phyloP scores from a whole-genome alignment of 2,888 invertebrate genomes.

The Odontocolon sp. region DNA sequence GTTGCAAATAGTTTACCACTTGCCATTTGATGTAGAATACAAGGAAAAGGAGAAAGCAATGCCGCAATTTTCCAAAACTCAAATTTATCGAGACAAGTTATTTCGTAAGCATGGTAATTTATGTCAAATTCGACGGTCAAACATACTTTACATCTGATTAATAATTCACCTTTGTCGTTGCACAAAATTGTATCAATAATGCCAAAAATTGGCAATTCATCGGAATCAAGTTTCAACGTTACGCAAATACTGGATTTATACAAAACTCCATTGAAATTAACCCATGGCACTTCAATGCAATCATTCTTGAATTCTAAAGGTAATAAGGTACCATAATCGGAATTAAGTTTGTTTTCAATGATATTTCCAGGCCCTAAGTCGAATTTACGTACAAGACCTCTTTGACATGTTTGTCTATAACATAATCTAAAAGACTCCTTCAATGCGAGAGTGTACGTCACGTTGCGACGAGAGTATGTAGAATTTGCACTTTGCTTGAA shows the following conservation, averaged over 20 bases:
- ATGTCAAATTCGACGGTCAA: background rate
- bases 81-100: background rate
- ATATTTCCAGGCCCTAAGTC: slow-evolving; percentile 8
- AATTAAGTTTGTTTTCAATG: background rate
- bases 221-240: background rate
- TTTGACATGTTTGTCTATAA: background rate
- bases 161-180: background rate
- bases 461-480: background rate
- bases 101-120: slow-evolving; percentile 8
- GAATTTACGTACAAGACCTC: background rate
- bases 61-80: background rate
- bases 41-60: slow-evolving; percentile 3
- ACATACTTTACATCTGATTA: background rate
- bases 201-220: slow-evolving; percentile 22
- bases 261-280: background rate
- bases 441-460: background rate
- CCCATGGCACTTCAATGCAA: slow-evolving; percentile 19
- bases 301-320: background rate
- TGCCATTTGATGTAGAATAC: background rate
- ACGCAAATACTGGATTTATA: slow-evolving; percentile 2
- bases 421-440: background rate
- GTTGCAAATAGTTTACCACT: slow-evolving; percentile 10
- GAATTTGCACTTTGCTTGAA: background rate
- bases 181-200: slow-evolving; percentile 9
- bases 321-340: background rate